These are phyloP conservation scores for Centruroides sculpturatus DNA, from an alignment of 1,140 invertebrate genomes.

Conservation along the genomic window DNA sequence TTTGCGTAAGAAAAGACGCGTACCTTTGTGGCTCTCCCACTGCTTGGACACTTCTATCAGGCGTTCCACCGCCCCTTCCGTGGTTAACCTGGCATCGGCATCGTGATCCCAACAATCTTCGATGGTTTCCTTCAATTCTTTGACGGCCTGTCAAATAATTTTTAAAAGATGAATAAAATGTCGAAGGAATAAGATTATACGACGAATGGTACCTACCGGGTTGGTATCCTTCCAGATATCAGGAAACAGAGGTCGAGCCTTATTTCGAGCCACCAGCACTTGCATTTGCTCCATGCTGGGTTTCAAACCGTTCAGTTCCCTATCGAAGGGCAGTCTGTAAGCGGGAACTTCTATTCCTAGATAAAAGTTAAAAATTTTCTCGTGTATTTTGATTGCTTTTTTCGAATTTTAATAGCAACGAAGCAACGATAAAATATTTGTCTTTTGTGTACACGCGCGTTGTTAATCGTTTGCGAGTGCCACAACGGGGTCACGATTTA, in stretches of 20 bases:
- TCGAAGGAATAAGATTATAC: no score
- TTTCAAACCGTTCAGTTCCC: conserved; percentile 51
- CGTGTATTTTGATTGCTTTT: no score
- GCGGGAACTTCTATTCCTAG: conserved; percentile 39
- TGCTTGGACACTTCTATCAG: conserved; percentile 51
- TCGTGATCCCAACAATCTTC: conserved; percentile 92
- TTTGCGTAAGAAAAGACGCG: no score
- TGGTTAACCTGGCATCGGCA: conserved; percentile 76
- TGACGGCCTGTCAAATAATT: conserved; percentile 36
- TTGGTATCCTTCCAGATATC: conserved; percentile 40
- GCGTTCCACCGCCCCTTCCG: conserved; percentile 75
- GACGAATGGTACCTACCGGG: conserved; percentile 28
- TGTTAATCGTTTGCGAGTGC: no score
- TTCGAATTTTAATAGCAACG: no score
- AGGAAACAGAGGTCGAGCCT: conserved; percentile 62
- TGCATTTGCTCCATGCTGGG: conserved; percentile 62
- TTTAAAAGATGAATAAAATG: not conserved
- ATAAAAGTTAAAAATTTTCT: no score
- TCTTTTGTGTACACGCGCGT: no score
- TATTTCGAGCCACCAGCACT: conserved; percentile 61
- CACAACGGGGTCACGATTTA: no score
- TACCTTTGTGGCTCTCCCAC: conserved; percentile 35
- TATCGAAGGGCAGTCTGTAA: conserved; percentile 68
- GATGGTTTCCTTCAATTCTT: conserved; percentile 67
- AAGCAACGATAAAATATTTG: no score